These are phyloP conservation scores for Rhimphoctona megacephalus DNA, from an alignment of 2,888 invertebrate species.

Conservation along the genomic window DNA sequence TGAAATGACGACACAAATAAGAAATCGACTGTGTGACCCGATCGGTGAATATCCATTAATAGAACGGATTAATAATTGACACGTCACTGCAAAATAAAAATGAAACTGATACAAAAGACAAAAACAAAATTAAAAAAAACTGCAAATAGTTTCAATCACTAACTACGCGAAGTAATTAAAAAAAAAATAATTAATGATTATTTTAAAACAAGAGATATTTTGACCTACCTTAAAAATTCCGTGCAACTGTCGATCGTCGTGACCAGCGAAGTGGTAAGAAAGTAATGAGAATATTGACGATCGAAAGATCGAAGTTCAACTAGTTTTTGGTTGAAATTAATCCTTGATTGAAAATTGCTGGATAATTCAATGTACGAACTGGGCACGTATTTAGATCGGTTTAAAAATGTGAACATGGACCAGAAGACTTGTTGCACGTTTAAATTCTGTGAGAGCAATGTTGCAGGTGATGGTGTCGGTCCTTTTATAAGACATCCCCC, in stretches of 20 bases:
- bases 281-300: not conserved
- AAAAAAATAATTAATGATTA: not conserved
- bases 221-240: slow-evolving; percentile 47
- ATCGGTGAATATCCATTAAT: too few relatives aligned
- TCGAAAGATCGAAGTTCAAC: not conserved
- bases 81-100: too few relatives aligned
- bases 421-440: slow-evolving; percentile 64
- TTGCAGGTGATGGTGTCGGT: slow-evolving; percentile 66
- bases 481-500: slow-evolving; percentile 74
- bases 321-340: not conserved
- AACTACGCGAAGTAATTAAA: not conserved
- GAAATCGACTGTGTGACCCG: not conserved
- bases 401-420: slow-evolving; percentile 10
- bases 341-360: not conserved
- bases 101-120: not conserved
- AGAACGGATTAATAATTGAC: too few relatives aligned
- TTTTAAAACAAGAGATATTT: not conserved
- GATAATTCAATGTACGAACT: not conserved
- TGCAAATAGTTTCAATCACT: not conserved
- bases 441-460: slow-evolving; percentile 72
- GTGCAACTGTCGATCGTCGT: not conserved
- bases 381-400: not conserved
- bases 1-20: not conserved
- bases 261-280: not conserved
- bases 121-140: not conserved